Percentiles rank a stretch among this genome's conserved stretches.
Evolutionary conservation across 2,113 vertebrate genomes (phyloP).

Genomic region (Pollachius pollachius): DNA sequence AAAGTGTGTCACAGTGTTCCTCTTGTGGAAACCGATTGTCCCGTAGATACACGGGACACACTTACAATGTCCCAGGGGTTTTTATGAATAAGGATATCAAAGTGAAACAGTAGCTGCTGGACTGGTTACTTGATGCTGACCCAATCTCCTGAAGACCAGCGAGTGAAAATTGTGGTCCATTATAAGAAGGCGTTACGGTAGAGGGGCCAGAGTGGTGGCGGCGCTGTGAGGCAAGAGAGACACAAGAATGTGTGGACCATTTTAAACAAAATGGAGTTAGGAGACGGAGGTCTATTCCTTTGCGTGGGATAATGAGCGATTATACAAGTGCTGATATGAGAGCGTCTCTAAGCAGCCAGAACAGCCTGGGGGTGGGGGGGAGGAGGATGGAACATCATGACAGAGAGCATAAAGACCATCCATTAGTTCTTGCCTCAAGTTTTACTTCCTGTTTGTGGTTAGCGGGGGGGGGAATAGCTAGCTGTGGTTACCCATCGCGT

Average conservation of each 20-base stretch:
- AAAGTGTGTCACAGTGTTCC: conserved; percentile 18
- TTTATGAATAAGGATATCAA: too few species aligned
- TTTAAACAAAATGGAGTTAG: conserved; percentile 65
- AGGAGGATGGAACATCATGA: too few species aligned
- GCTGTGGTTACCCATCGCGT: conserved; percentile 47
- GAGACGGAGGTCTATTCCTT: conserved; percentile 62
- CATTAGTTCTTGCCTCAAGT: conserved; percentile 53
- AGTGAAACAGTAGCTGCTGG: too few species aligned
- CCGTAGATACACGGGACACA: neutral
- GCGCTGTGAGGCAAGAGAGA: too few species aligned
- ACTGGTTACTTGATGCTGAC: too few species aligned
- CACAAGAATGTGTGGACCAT: conserved; percentile 51
- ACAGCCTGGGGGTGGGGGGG: too few species aligned
- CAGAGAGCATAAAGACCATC: conserved; percentile 53
- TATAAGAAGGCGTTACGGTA: too few species aligned
- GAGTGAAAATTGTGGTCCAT: too few species aligned
- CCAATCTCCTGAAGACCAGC: too few species aligned
- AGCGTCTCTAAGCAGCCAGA: neutral
- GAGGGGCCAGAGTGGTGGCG: too few species aligned
- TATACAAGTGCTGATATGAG: conserved; percentile 56
- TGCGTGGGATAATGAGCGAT: conserved; percentile 57
- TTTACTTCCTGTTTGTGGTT: conserved; percentile 59
- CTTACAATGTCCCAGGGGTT: too few species aligned
- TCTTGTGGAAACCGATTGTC: neutral
- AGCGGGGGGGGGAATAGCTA: neutral